Evolutionary conservation across 2,797 vertebrate species (phyloP), one percentile per base, ranked within the genome.

Genomic region (Acanthurus lineatus): DNA sequence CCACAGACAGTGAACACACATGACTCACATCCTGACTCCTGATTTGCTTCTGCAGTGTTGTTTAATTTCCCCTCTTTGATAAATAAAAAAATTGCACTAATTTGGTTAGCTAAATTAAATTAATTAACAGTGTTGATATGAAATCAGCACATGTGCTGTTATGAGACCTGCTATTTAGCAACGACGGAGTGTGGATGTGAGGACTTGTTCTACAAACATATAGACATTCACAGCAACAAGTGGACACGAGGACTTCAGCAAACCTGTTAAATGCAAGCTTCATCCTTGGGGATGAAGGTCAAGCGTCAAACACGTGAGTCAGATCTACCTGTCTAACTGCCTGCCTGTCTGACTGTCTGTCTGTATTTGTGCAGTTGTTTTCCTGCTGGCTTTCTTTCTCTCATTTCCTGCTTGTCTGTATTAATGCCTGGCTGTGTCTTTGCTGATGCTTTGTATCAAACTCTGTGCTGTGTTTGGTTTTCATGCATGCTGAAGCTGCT

Each of bases 21-120:
- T 25, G 25, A 25, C 25, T 25, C 25, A 25, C 25, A 25, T 25
- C 25, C 25, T 25, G 25, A 25, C 3, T 25, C 25, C 47, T 5
- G 15, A 19, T 57, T 22, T 64, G 17, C 64, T 69, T 49, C 44
- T 69, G 44, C 60, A 47, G 66, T 32, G 0, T 10, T 20, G 19
- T 58, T 44, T 42, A 45, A 56, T 64, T 57, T 49, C 6, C 32
- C 1, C 35, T 32, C 66, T 17, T 28, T 62, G 49, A 74, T 75
- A n/a, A 52, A 73, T 53, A n/a, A 19, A 25, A 74, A 65, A 44
- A 68, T 78, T 45, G 40, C 20, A 45, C 38, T 40, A 22, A 44
- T 25, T 25, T 3, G 3, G 25, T 25, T 25, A 25, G 25, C 25
- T 25, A 25, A 25, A 25, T 25, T 25, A 25, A 2, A 25, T 25